Conservation (phyloP, 2,888 invertebrate species). For the Polydrusus tereticollis region DNA sequence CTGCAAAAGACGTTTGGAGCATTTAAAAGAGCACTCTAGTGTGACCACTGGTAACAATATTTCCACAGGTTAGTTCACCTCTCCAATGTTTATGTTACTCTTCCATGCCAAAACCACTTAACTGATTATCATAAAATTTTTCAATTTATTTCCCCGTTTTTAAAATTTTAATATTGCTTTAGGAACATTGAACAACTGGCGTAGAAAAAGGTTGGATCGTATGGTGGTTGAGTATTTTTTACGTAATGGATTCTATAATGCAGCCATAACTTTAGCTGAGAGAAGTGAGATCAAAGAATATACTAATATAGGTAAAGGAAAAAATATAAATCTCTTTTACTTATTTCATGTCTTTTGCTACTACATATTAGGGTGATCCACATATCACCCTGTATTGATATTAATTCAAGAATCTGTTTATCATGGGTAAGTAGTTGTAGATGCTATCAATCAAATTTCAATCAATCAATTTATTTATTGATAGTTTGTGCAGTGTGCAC, state of each 20-base stretch:
- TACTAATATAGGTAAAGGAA: slow-evolving; percentile 84
- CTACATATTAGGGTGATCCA: too few relatives aligned
- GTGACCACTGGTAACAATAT: slow-evolving; percentile 8
- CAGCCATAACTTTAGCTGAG: slow-evolving; percentile 89
- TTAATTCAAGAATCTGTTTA: too few relatives aligned
- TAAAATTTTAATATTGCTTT: not conserved
- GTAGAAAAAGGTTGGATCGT: slow-evolving; percentile 89
- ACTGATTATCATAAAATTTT: too few relatives aligned
- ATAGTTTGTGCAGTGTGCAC: too few relatives aligned
- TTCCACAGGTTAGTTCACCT: slow-evolving; percentile 18
- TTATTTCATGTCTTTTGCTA: too few relatives aligned
- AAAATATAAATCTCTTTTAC: not conserved
- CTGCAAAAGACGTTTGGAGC: slow-evolving; percentile 93
- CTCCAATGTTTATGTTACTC: not conserved
- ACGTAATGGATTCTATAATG: slow-evolving; percentile 94
- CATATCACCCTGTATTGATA: too few relatives aligned
- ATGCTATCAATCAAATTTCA: too few relatives aligned
- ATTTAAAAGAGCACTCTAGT: slow-evolving; percentile 78
- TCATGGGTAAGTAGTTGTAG: too few relatives aligned
- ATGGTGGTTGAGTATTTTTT: slow-evolving; percentile 98
- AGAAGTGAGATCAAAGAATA: slow-evolving; percentile 85
- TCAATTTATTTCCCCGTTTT: not conserved
- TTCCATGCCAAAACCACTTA: too few relatives aligned
- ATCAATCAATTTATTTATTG: too few relatives aligned
- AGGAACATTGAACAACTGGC: slow-evolving; percentile 82